Evolutionary conservation across 2,888 invertebrate species (phyloP), one percentile per base, ranked within the genome.

Genomic region (Rhagophthalmus giganteus): DNA sequence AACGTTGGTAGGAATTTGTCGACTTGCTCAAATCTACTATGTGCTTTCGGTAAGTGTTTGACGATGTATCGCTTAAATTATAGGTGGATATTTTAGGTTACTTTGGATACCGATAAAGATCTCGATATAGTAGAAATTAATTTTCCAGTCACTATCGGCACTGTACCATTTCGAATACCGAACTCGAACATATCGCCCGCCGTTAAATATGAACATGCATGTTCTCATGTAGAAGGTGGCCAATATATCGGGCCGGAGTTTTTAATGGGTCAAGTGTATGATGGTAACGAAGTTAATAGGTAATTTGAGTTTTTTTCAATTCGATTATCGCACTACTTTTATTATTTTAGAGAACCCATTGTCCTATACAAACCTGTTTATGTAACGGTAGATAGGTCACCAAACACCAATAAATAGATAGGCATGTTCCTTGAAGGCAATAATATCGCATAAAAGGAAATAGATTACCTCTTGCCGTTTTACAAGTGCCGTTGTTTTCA

Each of bases 191-290:
- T 77, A 55, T 79, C 79, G 55, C 82, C 82, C 20, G 74, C 77
- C 52, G 78, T 86, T 59, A 80, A 80, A 71, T 86, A 85, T 65
- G 85, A 87, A 66, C 81, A 81, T 49, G 85, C 86, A 14, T 82
- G 81, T 47, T 81, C 84, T 33, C 84, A 85, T 61, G 86, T 87
- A 1, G 88, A 88, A 72, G 88, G 88, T 7, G 89, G 89, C 1
- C 81, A 84, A 73, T 88, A 88, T 74, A 82, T 86, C 33, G 86
- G 86, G 11, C 87, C 87, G 0, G 88, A 89, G 72, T 88, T 89
- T 70, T 82, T 87, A 41, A 73, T 88, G 37, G 88, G 88, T 1
- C 87, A 88, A 73, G 89, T 89, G 2, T 87, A 88, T 68, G 87
- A 87, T 69, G 87, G 87, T 10, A 81, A 79, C 13, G 79, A 79